phyloP scores from a whole-genome alignment of 2,888 invertebrate species.

The Theodoxus fluviatilis region DNA sequence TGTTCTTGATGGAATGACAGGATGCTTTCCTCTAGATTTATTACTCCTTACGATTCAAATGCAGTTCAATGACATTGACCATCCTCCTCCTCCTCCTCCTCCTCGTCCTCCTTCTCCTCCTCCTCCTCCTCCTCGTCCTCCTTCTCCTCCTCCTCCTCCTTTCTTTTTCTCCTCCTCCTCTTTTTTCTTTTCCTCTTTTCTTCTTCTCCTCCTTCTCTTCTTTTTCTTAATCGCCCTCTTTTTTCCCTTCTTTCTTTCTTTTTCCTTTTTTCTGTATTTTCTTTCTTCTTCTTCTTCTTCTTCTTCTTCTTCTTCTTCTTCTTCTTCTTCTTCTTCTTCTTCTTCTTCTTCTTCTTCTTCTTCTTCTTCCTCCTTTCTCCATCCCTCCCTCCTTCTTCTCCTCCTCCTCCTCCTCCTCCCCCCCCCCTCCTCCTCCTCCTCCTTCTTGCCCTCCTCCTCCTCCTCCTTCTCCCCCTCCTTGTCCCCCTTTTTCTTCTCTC shows the following conservation, averaged over 20 bases:
- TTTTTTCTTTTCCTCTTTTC: background rate
- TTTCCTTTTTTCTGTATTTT: background rate
- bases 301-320: background rate
- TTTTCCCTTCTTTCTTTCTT: background rate
- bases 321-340: slow-evolving; percentile 15
- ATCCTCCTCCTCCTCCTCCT: background rate
- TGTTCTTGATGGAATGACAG: too few relatives aligned
- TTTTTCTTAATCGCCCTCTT: background rate
- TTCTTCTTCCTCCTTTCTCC: slow-evolving; percentile 1
- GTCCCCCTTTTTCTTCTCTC: background rate
- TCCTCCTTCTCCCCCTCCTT: background rate
- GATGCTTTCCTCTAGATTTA: too few relatives aligned
- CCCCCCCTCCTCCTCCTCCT: background rate
- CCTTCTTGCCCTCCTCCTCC: background rate
- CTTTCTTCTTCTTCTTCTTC: background rate
- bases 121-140: background rate
- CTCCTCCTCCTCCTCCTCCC: background rate
- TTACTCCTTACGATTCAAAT: background rate
- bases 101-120: background rate
- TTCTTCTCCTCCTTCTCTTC: background rate
- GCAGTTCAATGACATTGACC: background rate
- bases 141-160: slow-evolving; percentile 13
- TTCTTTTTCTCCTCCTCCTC: background rate
- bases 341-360: slow-evolving; percentile 12
- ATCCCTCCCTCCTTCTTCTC: background rate